Evolutionary conservation across 2,113 vertebrate species (phyloP).

Genomic region (Reinhardtius hippoglossoides): DNA sequence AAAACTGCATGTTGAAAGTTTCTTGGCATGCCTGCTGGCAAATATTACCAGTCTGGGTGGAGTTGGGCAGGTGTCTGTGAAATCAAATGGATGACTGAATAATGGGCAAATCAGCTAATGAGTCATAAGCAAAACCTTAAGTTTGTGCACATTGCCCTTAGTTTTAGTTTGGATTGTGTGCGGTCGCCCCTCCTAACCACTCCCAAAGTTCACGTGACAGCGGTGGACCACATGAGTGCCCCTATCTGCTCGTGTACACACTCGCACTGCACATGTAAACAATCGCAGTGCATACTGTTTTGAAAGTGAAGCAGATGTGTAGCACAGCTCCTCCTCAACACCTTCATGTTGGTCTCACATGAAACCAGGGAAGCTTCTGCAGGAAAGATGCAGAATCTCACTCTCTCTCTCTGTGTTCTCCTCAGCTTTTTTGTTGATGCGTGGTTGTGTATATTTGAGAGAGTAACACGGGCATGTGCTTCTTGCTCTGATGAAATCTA

Average conservation of each 20-base stretch:
- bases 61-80: conserved; percentile 14
- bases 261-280: conserved; percentile 10
- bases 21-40: neutral
- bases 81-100: conserved; percentile 25
- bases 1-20: neutral
- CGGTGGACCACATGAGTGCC: neutral
- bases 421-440: neutral
- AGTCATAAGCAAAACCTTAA: conserved; percentile 22
- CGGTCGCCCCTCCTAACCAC: conserved; percentile 16
- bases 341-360: neutral
- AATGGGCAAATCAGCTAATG: conserved; percentile 23
- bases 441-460: conserved; percentile 14
- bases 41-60: neutral
- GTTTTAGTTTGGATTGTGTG: conserved; percentile 11
- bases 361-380: neutral
- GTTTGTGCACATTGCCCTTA: neutral
- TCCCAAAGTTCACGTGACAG: conserved; percentile 22
- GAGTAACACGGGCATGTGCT: conserved; percentile 7
- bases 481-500: conserved; percentile 45
- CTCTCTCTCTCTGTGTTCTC: neutral
- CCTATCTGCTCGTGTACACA: conserved; percentile 59
- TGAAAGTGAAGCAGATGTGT: neutral
- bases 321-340: neutral
- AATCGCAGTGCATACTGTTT: conserved; percentile 7
- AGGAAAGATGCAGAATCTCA: neutral